Conservation (phyloP, 2,888 invertebrate species). For the Spisula subtruncata region DNA sequence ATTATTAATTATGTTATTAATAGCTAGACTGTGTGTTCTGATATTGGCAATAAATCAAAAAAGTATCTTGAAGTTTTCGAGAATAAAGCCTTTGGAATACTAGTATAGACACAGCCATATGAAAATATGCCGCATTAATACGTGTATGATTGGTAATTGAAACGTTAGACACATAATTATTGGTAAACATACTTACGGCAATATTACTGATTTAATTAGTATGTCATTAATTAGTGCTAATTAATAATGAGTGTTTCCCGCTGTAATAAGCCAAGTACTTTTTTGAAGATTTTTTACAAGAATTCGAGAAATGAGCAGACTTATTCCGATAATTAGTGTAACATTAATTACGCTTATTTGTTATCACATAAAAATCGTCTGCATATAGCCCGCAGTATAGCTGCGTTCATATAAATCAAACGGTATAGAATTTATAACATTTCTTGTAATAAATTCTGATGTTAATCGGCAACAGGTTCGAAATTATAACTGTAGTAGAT, state of each 20-base stretch:
- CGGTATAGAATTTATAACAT: neutral
- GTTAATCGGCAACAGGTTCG: slow-evolving; percentile 19
- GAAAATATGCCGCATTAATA: neutral
- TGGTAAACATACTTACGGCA: neutral
- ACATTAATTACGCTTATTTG: neutral
- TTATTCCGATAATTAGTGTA: neutral
- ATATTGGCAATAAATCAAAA: neutral
- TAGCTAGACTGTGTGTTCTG: neutral
- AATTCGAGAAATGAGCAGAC: slow-evolving; percentile 17
- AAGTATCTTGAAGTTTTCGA: neutral
- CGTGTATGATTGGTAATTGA: neutral
- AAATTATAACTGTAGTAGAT: slow-evolving; percentile 2
- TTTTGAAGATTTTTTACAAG: neutral
- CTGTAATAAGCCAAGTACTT: neutral
- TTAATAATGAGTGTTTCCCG: neutral
- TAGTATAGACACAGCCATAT: neutral
- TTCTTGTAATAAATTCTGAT: slow-evolving; percentile 17
- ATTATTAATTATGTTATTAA: slow-evolving; percentile 8
- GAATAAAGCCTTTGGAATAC: neutral
- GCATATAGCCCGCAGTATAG: slow-evolving; percentile 10
- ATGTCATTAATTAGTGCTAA: neutral
- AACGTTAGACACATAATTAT: neutral
- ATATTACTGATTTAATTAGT: neutral
- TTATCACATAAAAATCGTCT: neutral
- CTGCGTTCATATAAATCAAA: slow-evolving; percentile 1